Base-by-base conservation (phyloP, 2,888 invertebrate species). In the Andrena fulva region DNA sequence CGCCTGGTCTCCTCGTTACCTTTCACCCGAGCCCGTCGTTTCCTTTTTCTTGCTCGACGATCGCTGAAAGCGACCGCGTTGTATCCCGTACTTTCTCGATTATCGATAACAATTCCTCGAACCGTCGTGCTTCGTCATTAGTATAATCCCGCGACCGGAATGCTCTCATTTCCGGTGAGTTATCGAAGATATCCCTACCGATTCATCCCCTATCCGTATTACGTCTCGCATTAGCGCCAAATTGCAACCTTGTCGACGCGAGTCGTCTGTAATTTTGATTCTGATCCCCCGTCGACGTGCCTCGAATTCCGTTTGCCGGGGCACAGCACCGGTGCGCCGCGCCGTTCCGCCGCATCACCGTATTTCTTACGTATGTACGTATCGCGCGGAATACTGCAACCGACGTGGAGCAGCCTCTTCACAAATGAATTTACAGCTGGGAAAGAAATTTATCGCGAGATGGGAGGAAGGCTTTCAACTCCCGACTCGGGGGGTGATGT, bases 251-350 rank as follows among this genome's bases (percentile, higher is more conserved):
- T 56, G 80, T 62, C 80, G 72, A 56, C 54, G 67, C 27, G 48
- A 56, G 78, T 27, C 35, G 29, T 16, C 50, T 63, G 73, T 80
- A 79, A 80, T 80, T 80, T 63, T 79, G 63, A 68, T 68, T 80
- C 79, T 73, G 80, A 80, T 80, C 68, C 56, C 64, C 80, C 50
- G 50, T 29, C 80, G 72, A 79, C 79, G 79, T 80, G 80, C 31
- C 24, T 7, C 29, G 80, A 79, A 80, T 80, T 16, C 60, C 4
- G 24, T 48, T 3, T 24, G 2, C 10, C 54, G 12, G 6, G 2
- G 4, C 35, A 35, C 35, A 10, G 33, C 33, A 0, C 7, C 33
- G 24, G 16, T 29, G 52, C 62, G 52, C 27, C 33, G 52, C 62
- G 52, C 27, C 33, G 24, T 12, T 56, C 10, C 52, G 20, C n/a